phyloP scores from a whole-genome alignment of 2,888 invertebrate species.

The Polia nebulosa region DNA sequence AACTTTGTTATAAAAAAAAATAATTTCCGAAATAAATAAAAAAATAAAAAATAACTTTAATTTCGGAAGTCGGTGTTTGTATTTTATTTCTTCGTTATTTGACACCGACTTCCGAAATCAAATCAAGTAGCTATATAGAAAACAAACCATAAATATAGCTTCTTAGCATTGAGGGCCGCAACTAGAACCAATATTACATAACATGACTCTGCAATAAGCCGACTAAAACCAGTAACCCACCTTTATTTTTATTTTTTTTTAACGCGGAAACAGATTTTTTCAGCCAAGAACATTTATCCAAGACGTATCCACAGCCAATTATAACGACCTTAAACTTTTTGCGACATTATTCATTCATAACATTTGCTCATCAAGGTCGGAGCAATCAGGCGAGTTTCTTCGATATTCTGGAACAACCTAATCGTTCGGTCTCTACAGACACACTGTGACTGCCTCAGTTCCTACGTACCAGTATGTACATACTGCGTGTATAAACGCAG shows the following conservation, averaged over 20 bases:
- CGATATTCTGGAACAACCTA: conserved; percentile 21
- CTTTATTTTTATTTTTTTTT: too few species aligned
- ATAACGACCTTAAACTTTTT: conserved; percentile 24
- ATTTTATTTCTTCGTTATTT: too few species aligned
- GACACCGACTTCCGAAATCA: too few species aligned
- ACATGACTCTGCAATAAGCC: neutral
- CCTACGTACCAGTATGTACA: neutral
- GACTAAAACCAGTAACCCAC: conserved; percentile 1
- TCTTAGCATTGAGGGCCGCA: neutral
- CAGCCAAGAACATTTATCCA: neutral
- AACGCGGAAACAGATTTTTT: conserved; percentile 15
- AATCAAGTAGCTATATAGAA: neutral
- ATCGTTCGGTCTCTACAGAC: conserved; percentile 1
- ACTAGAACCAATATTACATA: conserved; percentile 8
- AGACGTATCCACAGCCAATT: neutral
- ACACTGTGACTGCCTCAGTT: conserved; percentile 18
- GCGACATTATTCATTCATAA: conserved; percentile 9
- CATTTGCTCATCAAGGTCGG: conserved; percentile 34
- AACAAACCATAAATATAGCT: neutral
- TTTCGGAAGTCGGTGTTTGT: too few species aligned
- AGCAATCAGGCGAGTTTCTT: conserved; percentile 27
- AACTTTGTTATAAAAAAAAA: too few species aligned
- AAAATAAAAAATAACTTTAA: too few species aligned
- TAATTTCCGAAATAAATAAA: too few species aligned
- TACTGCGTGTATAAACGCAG: conserved; percentile 68